Conservation (phyloP, 2,888 invertebrate genomes). For the Agrilus cyanescens region DNA sequence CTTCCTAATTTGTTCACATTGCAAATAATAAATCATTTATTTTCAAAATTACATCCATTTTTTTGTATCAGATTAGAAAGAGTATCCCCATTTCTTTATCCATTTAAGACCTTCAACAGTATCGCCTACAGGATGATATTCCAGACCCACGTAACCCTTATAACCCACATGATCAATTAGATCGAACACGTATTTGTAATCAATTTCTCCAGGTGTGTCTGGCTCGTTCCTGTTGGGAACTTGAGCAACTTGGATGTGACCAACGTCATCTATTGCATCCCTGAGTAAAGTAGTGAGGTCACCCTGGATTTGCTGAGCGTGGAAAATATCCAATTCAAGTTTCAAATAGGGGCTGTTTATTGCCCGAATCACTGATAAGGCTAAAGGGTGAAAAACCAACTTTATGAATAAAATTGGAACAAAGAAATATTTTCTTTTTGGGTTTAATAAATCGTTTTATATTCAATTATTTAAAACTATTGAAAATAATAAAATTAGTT, state of each 20-base stretch:
- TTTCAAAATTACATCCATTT: constrained; percentile 1
- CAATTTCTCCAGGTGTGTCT: constrained; percentile 70
- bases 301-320: constrained; percentile 80
- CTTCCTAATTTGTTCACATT: no score
- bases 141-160: constrained; percentile 76
- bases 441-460: no score
- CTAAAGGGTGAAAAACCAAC: constrained; percentile 32
- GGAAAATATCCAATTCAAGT: constrained; percentile 79
- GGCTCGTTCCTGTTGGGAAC: constrained; percentile 84
- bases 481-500: no score
- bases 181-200: constrained; percentile 69
- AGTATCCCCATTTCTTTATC: constrained; percentile 56
- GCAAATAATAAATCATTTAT: no score
- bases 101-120: constrained; percentile 58
- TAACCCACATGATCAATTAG: constrained; percentile 58
- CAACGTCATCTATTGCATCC: constrained; percentile 57
- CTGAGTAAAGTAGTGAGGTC: constrained; percentile 67
- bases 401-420: constrained; percentile 18
- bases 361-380: constrained; percentile 57
- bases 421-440: constrained; percentile 5
- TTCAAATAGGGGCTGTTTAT: constrained; percentile 68
- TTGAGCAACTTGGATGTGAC: constrained; percentile 79
- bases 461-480: no score
- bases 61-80: no score
- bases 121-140: constrained; percentile 64